A percentile compares a stretch with the other conserved stretches of the same genome.
phyloP scores from a whole-genome alignment of 2,113 vertebrate genomes.

The Petroica traversi region DNA sequence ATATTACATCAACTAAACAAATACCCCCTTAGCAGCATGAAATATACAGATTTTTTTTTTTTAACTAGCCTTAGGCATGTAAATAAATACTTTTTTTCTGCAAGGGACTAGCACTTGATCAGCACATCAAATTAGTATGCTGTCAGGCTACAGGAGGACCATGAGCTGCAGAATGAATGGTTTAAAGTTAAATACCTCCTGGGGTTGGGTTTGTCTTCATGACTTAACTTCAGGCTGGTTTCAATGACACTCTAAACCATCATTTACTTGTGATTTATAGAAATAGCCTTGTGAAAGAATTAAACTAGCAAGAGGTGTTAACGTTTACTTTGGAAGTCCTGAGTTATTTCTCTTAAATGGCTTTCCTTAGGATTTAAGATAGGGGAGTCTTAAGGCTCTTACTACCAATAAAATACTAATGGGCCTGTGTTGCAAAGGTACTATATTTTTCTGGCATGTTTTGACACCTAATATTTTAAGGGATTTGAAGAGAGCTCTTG shows the following conservation, averaged over 20 bases:
- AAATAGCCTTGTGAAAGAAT: slow-evolving; percentile 36
- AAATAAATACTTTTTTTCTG: slow-evolving; percentile 50
- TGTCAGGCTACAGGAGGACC: neutral
- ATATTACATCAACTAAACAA: slow-evolving; percentile 69
- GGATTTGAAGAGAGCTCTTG: slow-evolving; percentile 31
- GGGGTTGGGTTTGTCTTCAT: neutral
- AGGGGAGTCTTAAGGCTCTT: slow-evolving; percentile 47
- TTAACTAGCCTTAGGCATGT: slow-evolving; percentile 26
- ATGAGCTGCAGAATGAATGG: neutral
- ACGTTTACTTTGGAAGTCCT: slow-evolving; percentile 46
- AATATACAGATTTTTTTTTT: slow-evolving; percentile 23
- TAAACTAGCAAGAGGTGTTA: slow-evolving; percentile 62
- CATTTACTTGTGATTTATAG: slow-evolving; percentile 43
- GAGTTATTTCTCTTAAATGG: slow-evolving; percentile 63
- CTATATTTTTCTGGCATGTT: slow-evolving; percentile 54
- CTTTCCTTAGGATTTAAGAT: slow-evolving; percentile 61
- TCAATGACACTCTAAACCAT: slow-evolving; percentile 36
- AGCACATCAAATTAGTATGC: neutral
- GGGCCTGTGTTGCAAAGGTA: slow-evolving; percentile 25
- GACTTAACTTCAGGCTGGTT: slow-evolving; percentile 44
- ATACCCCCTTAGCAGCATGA: slow-evolving; percentile 62
- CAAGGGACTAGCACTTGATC: neutral
- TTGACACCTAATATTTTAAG: slow-evolving; percentile 58
- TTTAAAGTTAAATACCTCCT: neutral
- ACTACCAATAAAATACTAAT: slow-evolving; percentile 50